Percentiles rank a stretch among this genome's conserved stretches.
phyloP scores from a whole-genome alignment of 2,113 vertebrate species.

The Thomomys bottae region DNA sequence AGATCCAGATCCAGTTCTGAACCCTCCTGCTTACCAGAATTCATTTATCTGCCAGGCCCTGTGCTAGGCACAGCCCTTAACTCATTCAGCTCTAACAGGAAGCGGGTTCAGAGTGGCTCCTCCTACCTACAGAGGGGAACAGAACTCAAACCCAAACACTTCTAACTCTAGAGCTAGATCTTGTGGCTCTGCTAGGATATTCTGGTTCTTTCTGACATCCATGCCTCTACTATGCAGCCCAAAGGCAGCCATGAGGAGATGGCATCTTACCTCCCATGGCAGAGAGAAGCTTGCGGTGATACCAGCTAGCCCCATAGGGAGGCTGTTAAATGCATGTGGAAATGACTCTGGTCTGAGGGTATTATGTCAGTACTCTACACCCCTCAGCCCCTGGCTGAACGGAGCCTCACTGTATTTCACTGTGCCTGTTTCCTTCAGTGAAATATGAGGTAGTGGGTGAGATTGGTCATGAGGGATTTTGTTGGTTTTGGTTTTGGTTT shows the following conservation, averaged over 20 bases:
- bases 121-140: neutral
- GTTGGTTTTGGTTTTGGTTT: too few species aligned
- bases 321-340: neutral
- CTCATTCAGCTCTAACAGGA: neutral
- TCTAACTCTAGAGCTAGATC: neutral
- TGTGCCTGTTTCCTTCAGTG: neutral
- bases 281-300: neutral
- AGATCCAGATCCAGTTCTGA: neutral
- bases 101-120: neutral
- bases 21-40: neutral
- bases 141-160: neutral
- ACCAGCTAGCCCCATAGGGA: neutral
- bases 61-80: too few species aligned
- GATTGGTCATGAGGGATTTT: too few species aligned
- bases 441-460: rapidly evolving
- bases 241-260: neutral
- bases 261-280: neutral
- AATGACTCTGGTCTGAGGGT: neutral
- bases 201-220: neutral
- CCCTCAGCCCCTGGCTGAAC: neutral
- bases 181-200: neutral
- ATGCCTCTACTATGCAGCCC: neutral
- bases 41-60: neutral
- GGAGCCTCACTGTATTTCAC: neutral
- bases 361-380: neutral